These are phyloP conservation scores for Semaprochilodus insignis DNA, from an alignment of 2,797 vertebrate genomes.

Conservation along the genomic window DNA sequence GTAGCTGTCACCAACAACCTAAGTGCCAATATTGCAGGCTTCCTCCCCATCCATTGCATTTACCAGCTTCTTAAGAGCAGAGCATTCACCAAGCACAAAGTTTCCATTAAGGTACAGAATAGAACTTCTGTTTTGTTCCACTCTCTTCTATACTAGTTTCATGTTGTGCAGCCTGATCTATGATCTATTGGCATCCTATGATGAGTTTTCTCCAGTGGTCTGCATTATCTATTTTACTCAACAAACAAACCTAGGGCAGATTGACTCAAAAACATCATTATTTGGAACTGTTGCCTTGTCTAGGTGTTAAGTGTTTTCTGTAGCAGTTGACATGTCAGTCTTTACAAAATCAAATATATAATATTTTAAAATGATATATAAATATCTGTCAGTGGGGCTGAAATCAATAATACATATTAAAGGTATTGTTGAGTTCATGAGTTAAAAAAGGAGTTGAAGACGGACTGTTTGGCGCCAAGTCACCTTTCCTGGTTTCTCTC, in stretches of 20 bases:
- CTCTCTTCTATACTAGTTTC: neutral
- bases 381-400: neutral
- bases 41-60: constrained; percentile 98
- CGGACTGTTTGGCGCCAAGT: neutral
- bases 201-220: constrained; percentile 37
- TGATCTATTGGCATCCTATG: constrained; percentile 7
- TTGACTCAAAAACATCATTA: constrained; percentile 47
- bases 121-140: neutral
- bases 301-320: constrained; percentile 30
- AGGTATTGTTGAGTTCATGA: constrained; percentile 39
- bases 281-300: constrained; percentile 31
- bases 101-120: constrained; percentile 92
- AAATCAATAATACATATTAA: constrained; percentile 44
- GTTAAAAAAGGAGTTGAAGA: neutral
- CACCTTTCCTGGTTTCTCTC: neutral
- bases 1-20: constrained; percentile 95
- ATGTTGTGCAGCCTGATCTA: constrained; percentile 2
- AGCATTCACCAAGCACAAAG: constrained; percentile 99
- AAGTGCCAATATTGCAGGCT: constrained; percentile 96
- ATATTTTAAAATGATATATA: no score
- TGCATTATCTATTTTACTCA: constrained; percentile 47
- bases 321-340: constrained; percentile 38
- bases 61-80: constrained; percentile 96
- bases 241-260: constrained; percentile 36
- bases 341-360: constrained; percentile 35